These are phyloP conservation scores for Xiphophorus couchianus DNA, from an alignment of 2,113 vertebrate genomes.

Conservation along the genomic window DNA sequence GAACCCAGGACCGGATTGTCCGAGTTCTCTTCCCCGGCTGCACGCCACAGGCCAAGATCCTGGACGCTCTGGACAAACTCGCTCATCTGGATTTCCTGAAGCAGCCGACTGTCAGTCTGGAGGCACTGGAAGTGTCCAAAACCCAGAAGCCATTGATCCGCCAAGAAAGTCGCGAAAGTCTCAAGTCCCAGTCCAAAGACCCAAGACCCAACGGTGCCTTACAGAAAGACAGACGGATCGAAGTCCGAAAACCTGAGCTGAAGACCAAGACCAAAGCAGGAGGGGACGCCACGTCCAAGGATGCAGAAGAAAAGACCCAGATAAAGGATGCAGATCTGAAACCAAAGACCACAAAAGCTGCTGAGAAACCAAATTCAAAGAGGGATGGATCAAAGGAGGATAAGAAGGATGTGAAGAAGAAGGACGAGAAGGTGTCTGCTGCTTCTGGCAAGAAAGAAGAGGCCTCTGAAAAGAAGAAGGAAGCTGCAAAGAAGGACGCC, in stretches of 20 bases:
- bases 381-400: conserved; percentile 84
- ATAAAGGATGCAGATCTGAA: conserved; percentile 62
- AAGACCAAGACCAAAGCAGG: conserved; percentile 76
- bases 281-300: conserved; percentile 60
- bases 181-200: conserved; percentile 79
- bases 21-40: conserved; percentile 91
- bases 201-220: conserved; percentile 57
- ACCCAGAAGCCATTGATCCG: conserved; percentile 80
- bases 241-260: conserved; percentile 75
- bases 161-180: conserved; percentile 87
- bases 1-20: conserved; percentile 87
- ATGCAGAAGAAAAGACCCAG: conserved; percentile 80
- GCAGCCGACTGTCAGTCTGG: conserved; percentile 82
- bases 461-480: conserved; percentile 69
- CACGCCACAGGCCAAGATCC: conserved; percentile 86
- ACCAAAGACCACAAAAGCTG: conserved; percentile 67
- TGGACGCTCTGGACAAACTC: conserved; percentile 90
- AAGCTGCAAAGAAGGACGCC: conserved; percentile 67
- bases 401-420: conserved; percentile 68
- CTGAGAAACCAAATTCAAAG: conserved; percentile 70
- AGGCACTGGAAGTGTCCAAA: conserved; percentile 79
- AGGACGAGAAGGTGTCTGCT: conserved; percentile 74
- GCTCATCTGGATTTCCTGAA: conserved; percentile 89
- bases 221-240: conserved; percentile 72
- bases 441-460: conserved; percentile 68